These are phyloP conservation scores for Epizoanthus rinbou DNA, from an alignment of 92 coral and sea anemone species.

Conservation along the genomic window DNA sequence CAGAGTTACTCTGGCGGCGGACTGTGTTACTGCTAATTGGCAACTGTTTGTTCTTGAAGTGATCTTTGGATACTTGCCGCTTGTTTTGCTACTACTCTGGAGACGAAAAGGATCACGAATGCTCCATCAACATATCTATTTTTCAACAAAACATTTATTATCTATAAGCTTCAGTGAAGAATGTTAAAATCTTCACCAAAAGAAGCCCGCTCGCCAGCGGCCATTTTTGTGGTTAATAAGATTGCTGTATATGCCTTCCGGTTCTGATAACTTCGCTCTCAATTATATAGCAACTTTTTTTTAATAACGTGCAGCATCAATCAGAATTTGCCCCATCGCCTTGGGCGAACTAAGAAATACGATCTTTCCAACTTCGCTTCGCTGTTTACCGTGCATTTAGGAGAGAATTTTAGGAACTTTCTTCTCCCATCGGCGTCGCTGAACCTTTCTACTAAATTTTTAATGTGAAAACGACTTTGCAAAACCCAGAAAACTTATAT, in stretches of 20 bases:
- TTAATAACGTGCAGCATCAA: slow-evolving; percentile 70
- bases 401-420: slow-evolving; percentile 48
- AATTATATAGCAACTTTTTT: slow-evolving; percentile 76
- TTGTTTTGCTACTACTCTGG: not conserved
- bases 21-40: slow-evolving; percentile 36
- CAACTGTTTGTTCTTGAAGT: slow-evolving; percentile 24
- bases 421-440: slow-evolving; percentile 22
- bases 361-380: slow-evolving; percentile 65
- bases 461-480: not conserved
- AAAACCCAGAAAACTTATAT: not conserved
- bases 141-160: not conserved
- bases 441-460: not conserved
- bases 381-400: slow-evolving; percentile 78
- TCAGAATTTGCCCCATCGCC: slow-evolving; percentile 74
- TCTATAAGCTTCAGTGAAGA: slow-evolving; percentile 10
- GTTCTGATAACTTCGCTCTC: slow-evolving; percentile 59
- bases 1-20: slow-evolving; percentile 45
- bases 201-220: slow-evolving; percentile 44
- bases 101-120: not conserved
- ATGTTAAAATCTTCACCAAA: slow-evolving; percentile 36
- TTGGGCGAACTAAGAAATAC: slow-evolving; percentile 84
- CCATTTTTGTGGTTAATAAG: slow-evolving; percentile 48
- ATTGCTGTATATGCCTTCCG: slow-evolving; percentile 53
- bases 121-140: not conserved
- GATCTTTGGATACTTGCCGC: not conserved